A percentile compares a stretch with the other conserved stretches of the same genome.
These are phyloP conservation scores for Aspidoscelis tigris DNA, from an alignment of 2,113 vertebrate genomes.

Conservation along the genomic window DNA sequence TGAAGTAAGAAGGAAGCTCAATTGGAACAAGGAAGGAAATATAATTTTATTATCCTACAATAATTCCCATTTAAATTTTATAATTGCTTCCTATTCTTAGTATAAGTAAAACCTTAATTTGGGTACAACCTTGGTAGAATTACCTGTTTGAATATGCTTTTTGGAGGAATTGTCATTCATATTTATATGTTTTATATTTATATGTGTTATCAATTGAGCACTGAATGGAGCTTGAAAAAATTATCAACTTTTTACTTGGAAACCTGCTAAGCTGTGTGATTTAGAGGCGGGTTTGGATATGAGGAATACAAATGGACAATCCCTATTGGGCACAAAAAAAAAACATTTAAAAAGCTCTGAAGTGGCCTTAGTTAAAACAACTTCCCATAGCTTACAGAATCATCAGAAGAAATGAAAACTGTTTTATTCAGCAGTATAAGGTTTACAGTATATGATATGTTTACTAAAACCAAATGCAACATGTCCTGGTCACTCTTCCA, in stretches of 20 bases:
- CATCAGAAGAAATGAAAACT: neutral
- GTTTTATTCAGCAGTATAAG: neutral
- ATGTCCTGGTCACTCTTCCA: neutral
- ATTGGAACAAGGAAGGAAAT: too few relatives aligned
- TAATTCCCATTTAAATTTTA: too few relatives aligned
- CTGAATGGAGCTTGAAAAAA: neutral
- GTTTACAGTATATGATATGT: neutral
- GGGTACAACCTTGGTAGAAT: too few relatives aligned
- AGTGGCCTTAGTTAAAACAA: neutral
- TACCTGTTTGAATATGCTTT: too few relatives aligned
- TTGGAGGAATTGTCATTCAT: too few relatives aligned
- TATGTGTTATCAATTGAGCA: too few relatives aligned
- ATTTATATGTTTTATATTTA: neutral
- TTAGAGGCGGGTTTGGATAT: neutral
- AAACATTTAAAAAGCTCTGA: neutral
- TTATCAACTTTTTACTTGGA: neutral
- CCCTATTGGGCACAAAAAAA: neutral
- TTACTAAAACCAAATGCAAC: neutral
- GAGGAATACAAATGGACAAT: neutral
- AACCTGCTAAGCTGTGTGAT: neutral
- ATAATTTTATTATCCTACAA: too few relatives aligned
- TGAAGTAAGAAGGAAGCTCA: too few relatives aligned
- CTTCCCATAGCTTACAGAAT: neutral
- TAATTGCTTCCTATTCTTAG: too few relatives aligned
- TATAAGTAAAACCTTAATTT: too few relatives aligned